A percentile compares a stretch with the other conserved stretches of the same genome.
These are phyloP conservation scores for Arizona elegans DNA, from an alignment of 2,113 vertebrate species.

Conservation along the genomic window DNA sequence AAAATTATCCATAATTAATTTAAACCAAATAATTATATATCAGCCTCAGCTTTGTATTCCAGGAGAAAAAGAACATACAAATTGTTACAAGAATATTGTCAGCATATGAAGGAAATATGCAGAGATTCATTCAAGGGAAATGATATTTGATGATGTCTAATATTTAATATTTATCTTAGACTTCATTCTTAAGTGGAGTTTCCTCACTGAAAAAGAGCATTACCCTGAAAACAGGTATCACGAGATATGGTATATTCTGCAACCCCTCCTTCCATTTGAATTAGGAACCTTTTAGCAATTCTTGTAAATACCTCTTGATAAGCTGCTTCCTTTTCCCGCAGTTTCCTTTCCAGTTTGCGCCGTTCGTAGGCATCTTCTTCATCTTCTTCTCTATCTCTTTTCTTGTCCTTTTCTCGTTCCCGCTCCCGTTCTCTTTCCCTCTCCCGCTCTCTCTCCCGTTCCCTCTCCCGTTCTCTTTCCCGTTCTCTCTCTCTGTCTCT, in stretches of 20 bases:
- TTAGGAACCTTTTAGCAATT: not conserved
- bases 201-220: not conserved
- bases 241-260: accelerated
- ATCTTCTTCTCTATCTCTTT: constrained; percentile 91
- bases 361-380: constrained; percentile 95
- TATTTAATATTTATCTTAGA: not conserved
- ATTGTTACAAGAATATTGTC: not conserved
- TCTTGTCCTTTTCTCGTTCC: constrained; percentile 90
- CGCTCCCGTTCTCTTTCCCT: constrained; percentile 85
- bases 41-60: not conserved
- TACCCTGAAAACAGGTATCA: not conserved
- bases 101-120: not conserved
- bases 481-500: constrained; percentile 78
- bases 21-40: not conserved
- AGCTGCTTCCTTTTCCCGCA: constrained; percentile 95
- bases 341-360: constrained; percentile 91
- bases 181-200: not conserved
- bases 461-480: constrained; percentile 78
- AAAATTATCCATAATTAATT: not conserved
- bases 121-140: not conserved
- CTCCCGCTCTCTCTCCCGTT: constrained; percentile 78
- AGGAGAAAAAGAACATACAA: not conserved
- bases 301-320: constrained; percentile 87
- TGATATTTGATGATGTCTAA: not conserved
- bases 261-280: not conserved